Base-by-base conservation (phyloP, 2,888 invertebrate species). In the Brachypalpus laphriformis region DNA sequence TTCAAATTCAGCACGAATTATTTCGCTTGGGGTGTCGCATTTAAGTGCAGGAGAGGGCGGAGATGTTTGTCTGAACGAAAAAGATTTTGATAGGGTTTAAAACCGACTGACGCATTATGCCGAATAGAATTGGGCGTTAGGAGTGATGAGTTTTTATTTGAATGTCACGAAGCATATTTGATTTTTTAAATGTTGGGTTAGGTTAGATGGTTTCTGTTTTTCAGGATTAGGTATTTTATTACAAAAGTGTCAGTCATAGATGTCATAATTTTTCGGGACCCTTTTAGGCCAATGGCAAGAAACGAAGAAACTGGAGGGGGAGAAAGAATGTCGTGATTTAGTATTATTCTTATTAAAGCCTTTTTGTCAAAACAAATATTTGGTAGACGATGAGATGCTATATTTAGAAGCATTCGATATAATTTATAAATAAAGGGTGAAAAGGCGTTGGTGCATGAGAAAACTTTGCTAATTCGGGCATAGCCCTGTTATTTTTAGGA, bases 1-100 rank as follows among this genome's bases (percentile, higher is more conserved):
- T 76, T 61, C 25, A 42, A 42, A 71, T 66, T 82, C 45, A 18
- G 57, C 25, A 65, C 59, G 57, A 82, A 51, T 71, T 71, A 65
- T 66, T 51, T 57, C 31, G 70, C 42, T 47, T 56, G 49, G 40
- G 68, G 51, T 75, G 68, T 70, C 63, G 40, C 75, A 37, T 42
- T 34, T 16, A 8, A 31, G 20, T 16, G 31, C 18, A 9, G 25
- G 25, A 25, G 25, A 25, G 47, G 47, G 20, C 3, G 14, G n/a
- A 47, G 16, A 20, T 9, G 9, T 47, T 47, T 47, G 47, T 20
- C 20, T 47, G 18, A 18, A 45, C 2, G 3, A 45, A 18, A 18
- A 47, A 42, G 25, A 20, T 20, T 31, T 34, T 56, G 16, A 0
- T 18, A 25, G 61, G 61, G 16, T 42, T 28, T 45, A 16, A 40